phyloP scores from a whole-genome alignment of 1,140 invertebrate genomes.

The Diorhabda sublineata region DNA sequence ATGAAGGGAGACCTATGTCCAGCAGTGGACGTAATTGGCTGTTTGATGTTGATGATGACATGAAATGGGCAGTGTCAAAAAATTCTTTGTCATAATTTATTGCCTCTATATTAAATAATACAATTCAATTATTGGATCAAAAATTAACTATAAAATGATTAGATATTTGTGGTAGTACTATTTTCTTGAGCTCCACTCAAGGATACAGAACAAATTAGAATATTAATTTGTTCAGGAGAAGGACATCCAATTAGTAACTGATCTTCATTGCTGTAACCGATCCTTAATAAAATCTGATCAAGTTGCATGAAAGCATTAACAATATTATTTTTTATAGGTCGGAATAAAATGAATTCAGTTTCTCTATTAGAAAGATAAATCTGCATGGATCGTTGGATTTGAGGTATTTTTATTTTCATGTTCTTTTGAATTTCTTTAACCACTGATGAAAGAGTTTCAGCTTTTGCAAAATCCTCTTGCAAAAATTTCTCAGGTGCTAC shows the following conservation, averaged over 20 bases:
- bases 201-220: conserved; percentile 70
- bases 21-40: too few species aligned
- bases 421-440: conserved; percentile 60
- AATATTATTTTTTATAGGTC: conserved; percentile 88
- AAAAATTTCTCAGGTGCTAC: conserved; percentile 26
- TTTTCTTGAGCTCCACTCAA: conserved; percentile 36
- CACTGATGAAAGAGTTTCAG: conserved; percentile 54
- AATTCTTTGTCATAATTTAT: too few species aligned
- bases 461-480: conserved; percentile 50
- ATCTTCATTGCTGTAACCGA: conserved; percentile 76
- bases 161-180: conserved; percentile 9
- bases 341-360: conserved; percentile 92
- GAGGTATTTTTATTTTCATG: conserved; percentile 75
- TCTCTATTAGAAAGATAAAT: conserved; percentile 94
- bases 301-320: conserved; percentile 81
- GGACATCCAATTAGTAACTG: conserved; percentile 81
- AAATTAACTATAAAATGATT: conserved; percentile 14
- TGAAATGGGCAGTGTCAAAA: too few species aligned
- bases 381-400: conserved; percentile 83
- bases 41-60: too few species aligned
- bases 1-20: too few species aligned
- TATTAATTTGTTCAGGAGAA: conserved; percentile 84
- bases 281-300: conserved; percentile 66
- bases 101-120: too few species aligned
- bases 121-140: too few species aligned